A percentile compares a stretch with the other conserved stretches of the same genome.
These are phyloP conservation scores for Homarus americanus DNA, from an alignment of 1,140 invertebrate genomes.

Conservation along the genomic window DNA sequence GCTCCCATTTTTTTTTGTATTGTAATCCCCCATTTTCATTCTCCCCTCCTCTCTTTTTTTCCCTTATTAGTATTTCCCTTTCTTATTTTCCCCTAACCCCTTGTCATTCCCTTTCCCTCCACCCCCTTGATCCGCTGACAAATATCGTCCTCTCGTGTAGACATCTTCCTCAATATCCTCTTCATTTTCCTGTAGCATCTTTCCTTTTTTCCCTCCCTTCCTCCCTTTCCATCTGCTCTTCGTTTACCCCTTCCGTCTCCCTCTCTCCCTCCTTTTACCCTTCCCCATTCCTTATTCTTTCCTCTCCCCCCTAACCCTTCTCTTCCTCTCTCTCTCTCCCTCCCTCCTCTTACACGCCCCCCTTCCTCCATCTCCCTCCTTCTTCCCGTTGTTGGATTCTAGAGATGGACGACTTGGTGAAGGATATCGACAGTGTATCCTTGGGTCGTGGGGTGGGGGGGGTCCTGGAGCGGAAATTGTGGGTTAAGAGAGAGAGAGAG, in stretches of 20 bases:
- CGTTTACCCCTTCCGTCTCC: not conserved
- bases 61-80: no score
- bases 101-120: no score
- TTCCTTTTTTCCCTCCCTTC: not conserved
- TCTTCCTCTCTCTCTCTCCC: not conserved
- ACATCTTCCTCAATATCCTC: no score
- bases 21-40: no score
- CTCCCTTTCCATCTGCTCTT: not conserved
- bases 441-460: not conserved
- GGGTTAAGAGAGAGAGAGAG: constrained; percentile 7
- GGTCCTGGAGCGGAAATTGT: not conserved
- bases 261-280: not conserved
- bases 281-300: not conserved
- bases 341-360: not conserved
- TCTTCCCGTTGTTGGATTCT: not conserved
- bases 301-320: not conserved
- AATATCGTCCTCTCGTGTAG: no score
- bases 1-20: no score
- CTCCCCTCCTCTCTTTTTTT: no score
- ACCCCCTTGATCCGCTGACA: no score
- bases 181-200: no score
- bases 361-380: not conserved
- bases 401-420: no score
- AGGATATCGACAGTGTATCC: no score
- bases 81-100: no score